Conservation (phyloP, 2,113 vertebrate species). For the Falcunculus frontatus region DNA sequence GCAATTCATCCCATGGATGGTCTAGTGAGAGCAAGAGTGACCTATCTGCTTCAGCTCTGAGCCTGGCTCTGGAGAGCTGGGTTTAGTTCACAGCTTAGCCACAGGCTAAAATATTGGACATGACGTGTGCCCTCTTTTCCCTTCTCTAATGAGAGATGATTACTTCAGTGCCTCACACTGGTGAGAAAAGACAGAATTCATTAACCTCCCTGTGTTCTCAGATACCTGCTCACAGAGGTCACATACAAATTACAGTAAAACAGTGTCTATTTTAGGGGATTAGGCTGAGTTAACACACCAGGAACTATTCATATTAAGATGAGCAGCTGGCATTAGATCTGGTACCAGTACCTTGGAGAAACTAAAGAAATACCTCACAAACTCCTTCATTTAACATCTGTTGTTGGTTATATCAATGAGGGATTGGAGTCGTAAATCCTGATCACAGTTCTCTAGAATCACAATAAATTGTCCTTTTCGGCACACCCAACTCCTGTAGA, state of each 20-base stretch:
- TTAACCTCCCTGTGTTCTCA: not conserved
- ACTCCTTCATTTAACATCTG: not conserved
- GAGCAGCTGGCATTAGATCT: not conserved
- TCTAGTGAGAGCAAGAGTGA: not conserved
- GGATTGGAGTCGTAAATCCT: not conserved
- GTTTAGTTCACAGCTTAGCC: not conserved
- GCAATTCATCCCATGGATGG: not conserved
- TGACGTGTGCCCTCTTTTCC: not conserved
- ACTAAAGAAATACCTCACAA: not conserved
- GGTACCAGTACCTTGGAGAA: not conserved
- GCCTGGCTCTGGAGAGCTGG: not conserved
- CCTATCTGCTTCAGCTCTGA: not conserved
- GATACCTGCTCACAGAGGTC: not conserved
- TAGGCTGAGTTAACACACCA: not conserved
- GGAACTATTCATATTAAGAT: not conserved
- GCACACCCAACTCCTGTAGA: not conserved
- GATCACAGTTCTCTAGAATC: not conserved
- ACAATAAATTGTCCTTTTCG: not conserved
- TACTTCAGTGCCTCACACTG: not conserved
- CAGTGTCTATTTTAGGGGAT: not conserved
- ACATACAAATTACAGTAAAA: not conserved
- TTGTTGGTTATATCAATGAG: not conserved
- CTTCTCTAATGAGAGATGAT: not conserved
- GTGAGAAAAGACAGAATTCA: not conserved
- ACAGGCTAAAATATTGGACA: not conserved